Percentiles rank a stretch among this genome's conserved stretches.
phyloP scores from a whole-genome alignment of 2,113 vertebrate species.

The Etia nguti region DNA sequence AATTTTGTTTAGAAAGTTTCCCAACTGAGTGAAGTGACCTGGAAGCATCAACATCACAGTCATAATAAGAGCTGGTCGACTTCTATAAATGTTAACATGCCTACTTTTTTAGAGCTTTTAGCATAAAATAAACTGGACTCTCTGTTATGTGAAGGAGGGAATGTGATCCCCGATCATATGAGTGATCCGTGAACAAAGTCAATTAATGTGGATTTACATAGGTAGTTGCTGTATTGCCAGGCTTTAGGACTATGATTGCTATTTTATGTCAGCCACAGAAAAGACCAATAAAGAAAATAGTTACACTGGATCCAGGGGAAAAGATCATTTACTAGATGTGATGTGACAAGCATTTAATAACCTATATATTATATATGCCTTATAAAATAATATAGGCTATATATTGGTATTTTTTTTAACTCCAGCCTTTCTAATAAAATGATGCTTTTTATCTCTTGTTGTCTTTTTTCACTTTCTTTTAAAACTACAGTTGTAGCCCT shows the following conservation, averaged over 20 bases:
- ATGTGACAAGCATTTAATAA: background rate
- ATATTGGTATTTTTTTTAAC: background rate
- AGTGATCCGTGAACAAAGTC: background rate
- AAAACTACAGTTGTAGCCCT: background rate
- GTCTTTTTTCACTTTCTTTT: background rate
- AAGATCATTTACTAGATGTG: background rate
- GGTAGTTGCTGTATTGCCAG: background rate
- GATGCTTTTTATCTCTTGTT: background rate
- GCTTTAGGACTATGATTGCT: background rate
- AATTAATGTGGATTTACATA: background rate
- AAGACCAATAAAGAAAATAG: background rate
- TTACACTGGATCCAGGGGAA: fast-evolving
- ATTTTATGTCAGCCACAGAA: background rate
- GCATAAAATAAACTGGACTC: background rate
- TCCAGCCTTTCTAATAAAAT: background rate
- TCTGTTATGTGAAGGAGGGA: background rate
- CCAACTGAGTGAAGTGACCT: background rate
- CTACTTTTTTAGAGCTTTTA: background rate
- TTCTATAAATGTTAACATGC: background rate
- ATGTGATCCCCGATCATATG: background rate
- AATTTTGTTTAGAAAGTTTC: background rate
- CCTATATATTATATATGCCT: background rate
- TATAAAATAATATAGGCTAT: background rate
- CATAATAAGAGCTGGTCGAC: background rate
- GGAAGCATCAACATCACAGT: background rate